These are phyloP conservation scores for Contarinia nasturtii DNA, from an alignment of 1,140 invertebrate genomes.

Conservation along the genomic window DNA sequence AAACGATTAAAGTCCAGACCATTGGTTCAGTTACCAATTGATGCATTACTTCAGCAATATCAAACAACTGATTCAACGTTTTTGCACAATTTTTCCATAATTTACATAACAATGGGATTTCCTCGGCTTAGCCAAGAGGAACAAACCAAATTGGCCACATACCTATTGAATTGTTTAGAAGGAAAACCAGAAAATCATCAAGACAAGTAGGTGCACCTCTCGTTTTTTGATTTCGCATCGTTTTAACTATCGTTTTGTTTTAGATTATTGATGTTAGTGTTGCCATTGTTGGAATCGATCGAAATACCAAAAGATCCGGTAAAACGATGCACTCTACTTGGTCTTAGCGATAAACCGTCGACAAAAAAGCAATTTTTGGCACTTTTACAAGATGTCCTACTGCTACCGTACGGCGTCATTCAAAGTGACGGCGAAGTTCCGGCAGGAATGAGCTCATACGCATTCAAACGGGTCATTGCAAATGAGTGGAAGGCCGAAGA, in stretches of 20 bases:
- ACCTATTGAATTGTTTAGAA: constrained; percentile 56
- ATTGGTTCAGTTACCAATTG: constrained; percentile 71
- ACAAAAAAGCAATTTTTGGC: constrained; percentile 42
- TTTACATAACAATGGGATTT: constrained; percentile 85
- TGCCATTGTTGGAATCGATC: constrained; percentile 57
- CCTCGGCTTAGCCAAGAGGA: constrained; percentile 54
- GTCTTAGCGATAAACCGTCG: constrained; percentile 26
- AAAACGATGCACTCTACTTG: constrained; percentile 37
- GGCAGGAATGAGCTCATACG: constrained; percentile 57
- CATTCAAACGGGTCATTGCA: constrained; percentile 60
- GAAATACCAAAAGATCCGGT: constrained; percentile 42
- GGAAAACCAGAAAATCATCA: constrained; percentile 68
- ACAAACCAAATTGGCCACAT: constrained; percentile 56
- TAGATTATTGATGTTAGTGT: constrained; percentile 58
- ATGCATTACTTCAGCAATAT: constrained; percentile 63
- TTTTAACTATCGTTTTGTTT: constrained; percentile 15
- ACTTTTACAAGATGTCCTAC: constrained; percentile 62
- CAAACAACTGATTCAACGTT: constrained; percentile 37
- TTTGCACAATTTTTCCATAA: constrained; percentile 79
- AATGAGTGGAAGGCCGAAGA: constrained; percentile 58
- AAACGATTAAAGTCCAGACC: constrained; percentile 69
- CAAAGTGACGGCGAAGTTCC: constrained; percentile 34
- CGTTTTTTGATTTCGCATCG: not conserved
- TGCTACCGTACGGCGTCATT: constrained; percentile 57
- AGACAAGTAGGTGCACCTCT: constrained; percentile 42